Evolutionary conservation across 2,888 invertebrate genomes (phyloP).

Genomic region (Dicroscelio sp.): DNA sequence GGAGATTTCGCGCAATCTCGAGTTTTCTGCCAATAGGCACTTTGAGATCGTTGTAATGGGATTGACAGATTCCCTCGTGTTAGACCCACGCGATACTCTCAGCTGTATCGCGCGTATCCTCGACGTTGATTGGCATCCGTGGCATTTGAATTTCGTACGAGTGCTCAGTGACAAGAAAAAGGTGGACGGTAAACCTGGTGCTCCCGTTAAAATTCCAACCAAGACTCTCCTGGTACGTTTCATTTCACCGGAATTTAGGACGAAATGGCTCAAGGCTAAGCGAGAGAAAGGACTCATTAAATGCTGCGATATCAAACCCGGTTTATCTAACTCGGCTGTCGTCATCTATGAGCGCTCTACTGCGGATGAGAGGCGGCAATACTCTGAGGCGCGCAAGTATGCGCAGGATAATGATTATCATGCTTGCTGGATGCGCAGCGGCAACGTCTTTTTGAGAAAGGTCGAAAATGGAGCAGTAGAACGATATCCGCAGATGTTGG

Average conservation of each 20-base stretch:
- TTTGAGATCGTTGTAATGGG: too few species aligned
- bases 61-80: not conserved
- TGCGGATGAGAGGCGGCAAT: not conserved
- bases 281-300: not conserved
- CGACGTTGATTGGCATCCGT: not conserved
- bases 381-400: too few species aligned
- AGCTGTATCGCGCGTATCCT: not conserved
- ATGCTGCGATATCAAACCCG: not conserved
- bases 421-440: too few species aligned
- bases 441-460: too few species aligned
- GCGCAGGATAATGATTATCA: too few species aligned
- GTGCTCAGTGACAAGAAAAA: not conserved
- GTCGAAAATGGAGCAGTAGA: too few species aligned
- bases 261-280: not conserved
- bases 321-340: not conserved
- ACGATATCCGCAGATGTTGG: too few species aligned
- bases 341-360: not conserved
- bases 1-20: too few species aligned
- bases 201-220: too few species aligned
- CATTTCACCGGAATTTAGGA: not conserved
- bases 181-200: not conserved
- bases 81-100: not conserved
- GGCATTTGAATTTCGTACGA: not conserved
- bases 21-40: too few species aligned
- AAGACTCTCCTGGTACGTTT: not conserved